These are phyloP conservation scores for Lagria hirta DNA, from an alignment of 2,888 invertebrate genomes.

Conservation along the genomic window DNA sequence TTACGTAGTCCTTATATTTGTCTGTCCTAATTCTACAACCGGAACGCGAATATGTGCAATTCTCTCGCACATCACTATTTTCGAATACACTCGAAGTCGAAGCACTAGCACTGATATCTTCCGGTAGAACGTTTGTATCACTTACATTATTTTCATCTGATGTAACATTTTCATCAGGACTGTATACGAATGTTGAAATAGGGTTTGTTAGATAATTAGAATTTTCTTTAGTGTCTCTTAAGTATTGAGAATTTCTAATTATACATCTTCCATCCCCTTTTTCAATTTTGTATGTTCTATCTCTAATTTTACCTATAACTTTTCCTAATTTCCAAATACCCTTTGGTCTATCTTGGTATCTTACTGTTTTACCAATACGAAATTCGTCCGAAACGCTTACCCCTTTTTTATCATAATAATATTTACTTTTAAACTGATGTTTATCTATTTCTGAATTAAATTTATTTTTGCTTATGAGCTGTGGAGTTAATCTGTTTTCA, in stretches of 20 bases:
- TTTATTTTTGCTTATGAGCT: constrained; percentile 3
- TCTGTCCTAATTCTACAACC: too few relatives aligned
- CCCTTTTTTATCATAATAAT: constrained; percentile 3
- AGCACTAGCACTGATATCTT: too few relatives aligned
- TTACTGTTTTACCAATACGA: neutral
- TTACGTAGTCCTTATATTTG: too few relatives aligned
- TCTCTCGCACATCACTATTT: too few relatives aligned
- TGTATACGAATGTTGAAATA: too few relatives aligned
- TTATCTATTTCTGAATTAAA: constrained; percentile 4
- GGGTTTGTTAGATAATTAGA: too few relatives aligned
- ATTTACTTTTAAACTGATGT: constrained; percentile 3
- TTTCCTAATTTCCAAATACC: constrained; percentile 10
- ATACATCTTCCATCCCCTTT: constrained; percentile 15
- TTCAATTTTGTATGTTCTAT: constrained; percentile 13
- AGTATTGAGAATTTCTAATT: constrained; percentile 6
- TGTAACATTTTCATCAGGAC: too few relatives aligned
- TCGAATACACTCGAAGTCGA: too few relatives aligned
- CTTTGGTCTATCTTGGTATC: constrained; percentile 8
- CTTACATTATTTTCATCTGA: too few relatives aligned
- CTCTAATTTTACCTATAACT: constrained; percentile 11
- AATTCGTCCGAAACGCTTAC: neutral
- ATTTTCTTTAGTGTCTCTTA: constrained; percentile 6
- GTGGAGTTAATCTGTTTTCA: constrained; percentile 1
- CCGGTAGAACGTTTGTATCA: too few relatives aligned
- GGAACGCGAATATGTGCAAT: too few relatives aligned